Evolutionary conservation across 2,797 vertebrate species (phyloP).

Genomic region (Gallinago solitaria): DNA sequence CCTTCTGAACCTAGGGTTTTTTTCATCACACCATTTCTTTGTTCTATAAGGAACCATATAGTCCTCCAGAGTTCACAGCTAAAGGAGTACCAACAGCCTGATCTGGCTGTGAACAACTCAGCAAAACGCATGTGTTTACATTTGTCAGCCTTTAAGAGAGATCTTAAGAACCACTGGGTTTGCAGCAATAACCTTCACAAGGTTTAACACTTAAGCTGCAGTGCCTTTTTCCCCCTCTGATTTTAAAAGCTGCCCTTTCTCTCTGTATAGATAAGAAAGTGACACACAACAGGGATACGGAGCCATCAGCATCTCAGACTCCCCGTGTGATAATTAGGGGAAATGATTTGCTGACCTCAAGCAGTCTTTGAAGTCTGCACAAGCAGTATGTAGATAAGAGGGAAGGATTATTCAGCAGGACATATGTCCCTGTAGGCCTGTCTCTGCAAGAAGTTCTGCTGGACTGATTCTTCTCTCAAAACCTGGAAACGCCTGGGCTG

Average conservation of each 20-base stretch:
- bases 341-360: constrained; percentile 23
- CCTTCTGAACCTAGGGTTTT: neutral
- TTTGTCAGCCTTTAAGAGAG: neutral
- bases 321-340: neutral
- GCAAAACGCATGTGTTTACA: neutral
- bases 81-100: neutral
- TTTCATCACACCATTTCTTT: neutral
- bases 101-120: neutral
- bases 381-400: neutral
- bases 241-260: neutral
- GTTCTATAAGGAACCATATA: neutral
- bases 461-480: neutral
- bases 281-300: neutral
- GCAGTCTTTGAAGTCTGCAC: constrained; percentile 15
- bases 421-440: neutral
- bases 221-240: neutral
- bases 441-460: neutral
- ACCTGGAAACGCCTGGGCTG: neutral
- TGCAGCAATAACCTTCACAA: neutral
- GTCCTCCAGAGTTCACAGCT: neutral
- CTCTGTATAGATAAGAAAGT: neutral
- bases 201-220: neutral
- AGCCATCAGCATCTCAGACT: neutral
- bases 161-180: neutral
- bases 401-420: neutral